These are phyloP conservation scores for Ictalurus furcatus DNA, from an alignment of 2,113 vertebrate species.

Conservation along the genomic window DNA sequence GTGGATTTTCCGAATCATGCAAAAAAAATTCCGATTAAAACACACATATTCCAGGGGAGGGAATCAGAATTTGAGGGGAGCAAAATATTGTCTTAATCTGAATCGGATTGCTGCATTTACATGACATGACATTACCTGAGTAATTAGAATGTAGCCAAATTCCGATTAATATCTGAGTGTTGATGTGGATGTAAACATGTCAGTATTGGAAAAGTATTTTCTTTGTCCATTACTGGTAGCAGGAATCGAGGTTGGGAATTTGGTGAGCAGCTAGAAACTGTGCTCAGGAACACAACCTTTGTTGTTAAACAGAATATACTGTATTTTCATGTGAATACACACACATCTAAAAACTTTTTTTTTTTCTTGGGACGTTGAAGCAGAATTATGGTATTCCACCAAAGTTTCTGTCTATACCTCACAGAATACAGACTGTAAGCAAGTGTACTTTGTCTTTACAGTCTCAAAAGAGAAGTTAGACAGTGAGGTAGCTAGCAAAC, in stretches of 20 bases:
- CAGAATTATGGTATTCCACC: not conserved
- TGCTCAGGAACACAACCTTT: not conserved
- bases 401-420: not conserved
- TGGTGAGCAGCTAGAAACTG: not conserved
- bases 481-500: not conserved
- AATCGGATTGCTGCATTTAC: too few relatives aligned
- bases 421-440: not conserved
- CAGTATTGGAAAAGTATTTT: not conserved
- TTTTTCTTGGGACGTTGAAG: not conserved
- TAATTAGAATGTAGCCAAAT: too few relatives aligned
- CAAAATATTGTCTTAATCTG: too few relatives aligned
- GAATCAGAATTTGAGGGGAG: too few relatives aligned
- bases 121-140: too few relatives aligned
- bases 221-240: not conserved
- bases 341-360: not conserved
- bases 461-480: not conserved
- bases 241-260: not conserved
- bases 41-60: too few relatives aligned
- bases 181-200: too few relatives aligned
- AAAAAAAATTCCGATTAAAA: too few relatives aligned
- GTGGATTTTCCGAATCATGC: too few relatives aligned
- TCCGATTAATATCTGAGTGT: too few relatives aligned
- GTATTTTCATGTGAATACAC: not conserved
- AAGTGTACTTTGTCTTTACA: not conserved
- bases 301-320: too few relatives aligned